Percentiles rank a stretch among this genome's conserved stretches.
Conservation (phyloP, 2,797 vertebrate genomes). For the Tamandua tetradactyla region DNA sequence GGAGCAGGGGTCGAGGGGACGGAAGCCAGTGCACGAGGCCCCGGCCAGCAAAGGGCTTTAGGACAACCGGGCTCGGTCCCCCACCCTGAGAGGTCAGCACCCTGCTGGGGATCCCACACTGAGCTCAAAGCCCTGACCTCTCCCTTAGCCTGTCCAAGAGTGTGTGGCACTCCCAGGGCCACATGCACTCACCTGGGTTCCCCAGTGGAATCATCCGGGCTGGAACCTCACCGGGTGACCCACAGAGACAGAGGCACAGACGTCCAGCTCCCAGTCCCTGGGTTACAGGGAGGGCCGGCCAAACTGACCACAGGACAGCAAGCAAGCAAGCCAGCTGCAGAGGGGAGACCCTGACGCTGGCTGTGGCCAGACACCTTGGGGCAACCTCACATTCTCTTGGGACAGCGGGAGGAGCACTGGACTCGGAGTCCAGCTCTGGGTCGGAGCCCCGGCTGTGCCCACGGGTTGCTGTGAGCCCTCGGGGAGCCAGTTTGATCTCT, state of each 20-base stretch:
- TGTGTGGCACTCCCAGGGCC: neutral
- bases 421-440: neutral
- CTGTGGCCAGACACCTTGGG: neutral
- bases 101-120: neutral
- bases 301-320: neutral
- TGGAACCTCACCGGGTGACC: neutral
- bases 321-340: neutral
- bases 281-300: neutral
- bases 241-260: neutral
- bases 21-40: neutral
- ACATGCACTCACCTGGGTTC: neutral
- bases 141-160: neutral
- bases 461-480: neutral
- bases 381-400: neutral
- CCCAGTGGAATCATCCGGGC: neutral
- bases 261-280: neutral
- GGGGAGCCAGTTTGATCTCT: neutral
- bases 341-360: rapidly evolving
- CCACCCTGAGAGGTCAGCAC: neutral
- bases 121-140: neutral
- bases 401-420: neutral
- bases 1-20: neutral
- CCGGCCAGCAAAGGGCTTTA: neutral
- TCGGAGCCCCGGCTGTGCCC: neutral
- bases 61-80: rapidly evolving